These are phyloP conservation scores for Nemurella pictetii DNA, from an alignment of 2,888 invertebrate species.

Conservation along the genomic window DNA sequence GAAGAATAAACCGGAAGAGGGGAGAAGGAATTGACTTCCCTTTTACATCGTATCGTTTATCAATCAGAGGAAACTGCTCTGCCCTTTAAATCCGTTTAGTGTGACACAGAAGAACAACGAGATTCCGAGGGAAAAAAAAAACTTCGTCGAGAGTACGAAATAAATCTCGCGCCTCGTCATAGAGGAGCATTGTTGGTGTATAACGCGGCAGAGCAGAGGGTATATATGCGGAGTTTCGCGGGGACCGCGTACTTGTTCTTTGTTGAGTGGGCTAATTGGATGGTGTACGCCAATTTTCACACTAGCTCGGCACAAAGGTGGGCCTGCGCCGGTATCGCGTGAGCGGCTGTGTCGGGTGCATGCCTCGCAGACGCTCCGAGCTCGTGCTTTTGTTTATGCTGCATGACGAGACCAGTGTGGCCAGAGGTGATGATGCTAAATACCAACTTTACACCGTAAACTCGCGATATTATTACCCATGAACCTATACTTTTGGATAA, in stretches of 20 bases:
- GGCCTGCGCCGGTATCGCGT: background rate
- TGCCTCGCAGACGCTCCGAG: slow-evolving; percentile 9
- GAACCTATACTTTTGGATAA: background rate
- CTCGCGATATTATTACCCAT: background rate
- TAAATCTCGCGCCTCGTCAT: background rate
- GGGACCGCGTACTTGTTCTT: background rate
- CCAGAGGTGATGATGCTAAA: slow-evolving; percentile 3
- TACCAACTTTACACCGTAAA: slow-evolving; percentile 14
- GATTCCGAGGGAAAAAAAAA: background rate
- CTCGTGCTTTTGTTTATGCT: slow-evolving; percentile 1
- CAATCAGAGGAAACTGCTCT: slow-evolving; percentile 18
- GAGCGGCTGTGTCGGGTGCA: background rate
- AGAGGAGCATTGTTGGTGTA: background rate
- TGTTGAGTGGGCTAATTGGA: background rate
- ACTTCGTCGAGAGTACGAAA: background rate
- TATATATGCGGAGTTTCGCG: background rate
- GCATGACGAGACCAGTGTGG: background rate
- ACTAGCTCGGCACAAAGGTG: slow-evolving; percentile 13
- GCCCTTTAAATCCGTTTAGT: slow-evolving; percentile 8
- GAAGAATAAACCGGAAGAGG: slow-evolving; percentile 20
- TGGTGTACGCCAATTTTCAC: slow-evolving; percentile 24
- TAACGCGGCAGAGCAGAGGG: background rate
- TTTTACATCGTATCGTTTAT: slow-evolving; percentile 24
- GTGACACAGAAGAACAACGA: background rate
- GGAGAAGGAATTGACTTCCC: slow-evolving; percentile 21